phyloP scores from a whole-genome alignment of 2,113 vertebrate genomes.

The Channa maculata region DNA sequence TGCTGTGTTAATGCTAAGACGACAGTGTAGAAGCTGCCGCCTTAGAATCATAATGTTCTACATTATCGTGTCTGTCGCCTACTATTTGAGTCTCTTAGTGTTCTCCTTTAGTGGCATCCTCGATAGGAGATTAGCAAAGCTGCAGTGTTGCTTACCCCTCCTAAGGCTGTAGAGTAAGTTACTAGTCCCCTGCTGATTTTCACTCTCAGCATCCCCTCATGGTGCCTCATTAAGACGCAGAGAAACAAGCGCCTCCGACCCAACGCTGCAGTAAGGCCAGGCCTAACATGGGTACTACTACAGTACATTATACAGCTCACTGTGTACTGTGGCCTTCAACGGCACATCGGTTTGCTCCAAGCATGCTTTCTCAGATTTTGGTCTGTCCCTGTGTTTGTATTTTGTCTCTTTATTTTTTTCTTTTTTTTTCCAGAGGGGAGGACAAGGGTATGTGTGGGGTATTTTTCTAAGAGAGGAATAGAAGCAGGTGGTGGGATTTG shows the following conservation, averaged over 20 bases:
- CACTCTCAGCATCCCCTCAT: conserved; percentile 71
- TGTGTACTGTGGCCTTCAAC: conserved; percentile 49
- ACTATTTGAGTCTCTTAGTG: conserved; percentile 17
- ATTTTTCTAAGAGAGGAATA: conserved; percentile 9
- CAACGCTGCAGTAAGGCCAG: conserved; percentile 41
- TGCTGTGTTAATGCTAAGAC: conserved; percentile 15
- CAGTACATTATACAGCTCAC: conserved; percentile 25
- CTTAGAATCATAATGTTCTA: conserved; percentile 27
- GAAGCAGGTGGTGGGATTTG: conserved; percentile 37
- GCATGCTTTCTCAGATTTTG: conserved; percentile 41
- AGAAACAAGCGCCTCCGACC: conserved; percentile 70
- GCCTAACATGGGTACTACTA: conserved; percentile 23
- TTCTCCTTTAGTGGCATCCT: conserved; percentile 31
- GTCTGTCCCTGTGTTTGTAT: conserved; percentile 17
- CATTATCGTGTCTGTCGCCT: conserved; percentile 15
- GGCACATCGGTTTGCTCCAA: conserved; percentile 19
- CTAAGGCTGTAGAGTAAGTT: conserved; percentile 60
- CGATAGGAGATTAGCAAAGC: conserved; percentile 59
- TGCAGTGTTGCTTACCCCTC: conserved; percentile 42
- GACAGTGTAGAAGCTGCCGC: conserved; percentile 13
- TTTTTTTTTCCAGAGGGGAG: conserved; percentile 21
- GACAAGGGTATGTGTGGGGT: background rate
- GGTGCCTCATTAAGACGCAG: conserved; percentile 77
- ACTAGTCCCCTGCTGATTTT: conserved; percentile 61
- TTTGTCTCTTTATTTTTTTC: background rate